These are phyloP conservation scores for Emydocephalus ijimae DNA, from an alignment of 2,113 vertebrate species.

Conservation along the genomic window DNA sequence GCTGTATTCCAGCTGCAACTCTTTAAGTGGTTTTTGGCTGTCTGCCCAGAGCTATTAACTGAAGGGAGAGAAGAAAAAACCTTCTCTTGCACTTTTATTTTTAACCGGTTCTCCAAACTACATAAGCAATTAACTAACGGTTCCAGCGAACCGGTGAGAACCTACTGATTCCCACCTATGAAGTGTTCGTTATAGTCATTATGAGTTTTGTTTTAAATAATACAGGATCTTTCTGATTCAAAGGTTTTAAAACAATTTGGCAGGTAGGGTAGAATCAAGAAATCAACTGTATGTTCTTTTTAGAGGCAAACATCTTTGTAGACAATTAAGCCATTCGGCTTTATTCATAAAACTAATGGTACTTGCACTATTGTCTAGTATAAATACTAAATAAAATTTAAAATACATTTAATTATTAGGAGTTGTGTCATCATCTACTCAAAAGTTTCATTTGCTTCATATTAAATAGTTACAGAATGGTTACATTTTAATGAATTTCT, in stretches of 20 bases:
- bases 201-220: slow-evolving; percentile 9
- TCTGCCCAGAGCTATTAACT: too few relatives aligned
- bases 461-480: neutral
- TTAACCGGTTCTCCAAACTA: too few relatives aligned
- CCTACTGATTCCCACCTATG: too few relatives aligned
- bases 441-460: neutral
- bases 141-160: too few relatives aligned
- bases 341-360: neutral
- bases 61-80: too few relatives aligned
- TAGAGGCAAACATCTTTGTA: neutral
- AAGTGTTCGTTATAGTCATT: neutral
- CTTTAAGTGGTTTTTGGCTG: too few relatives aligned
- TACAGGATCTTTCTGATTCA: slow-evolving; percentile 7
- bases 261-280: neutral
- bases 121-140: too few relatives aligned
- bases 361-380: neutral
- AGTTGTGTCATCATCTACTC: neutral
- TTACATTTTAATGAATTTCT: neutral
- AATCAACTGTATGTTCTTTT: neutral
- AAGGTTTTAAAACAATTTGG: neutral
- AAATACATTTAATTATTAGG: neutral
- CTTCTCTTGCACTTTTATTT: too few relatives aligned
- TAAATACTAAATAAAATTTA: neutral
- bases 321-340: neutral
- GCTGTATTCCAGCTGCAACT: too few relatives aligned